phyloP scores from a whole-genome alignment of 2,113 vertebrate species.

The Embiotoca jacksoni region DNA sequence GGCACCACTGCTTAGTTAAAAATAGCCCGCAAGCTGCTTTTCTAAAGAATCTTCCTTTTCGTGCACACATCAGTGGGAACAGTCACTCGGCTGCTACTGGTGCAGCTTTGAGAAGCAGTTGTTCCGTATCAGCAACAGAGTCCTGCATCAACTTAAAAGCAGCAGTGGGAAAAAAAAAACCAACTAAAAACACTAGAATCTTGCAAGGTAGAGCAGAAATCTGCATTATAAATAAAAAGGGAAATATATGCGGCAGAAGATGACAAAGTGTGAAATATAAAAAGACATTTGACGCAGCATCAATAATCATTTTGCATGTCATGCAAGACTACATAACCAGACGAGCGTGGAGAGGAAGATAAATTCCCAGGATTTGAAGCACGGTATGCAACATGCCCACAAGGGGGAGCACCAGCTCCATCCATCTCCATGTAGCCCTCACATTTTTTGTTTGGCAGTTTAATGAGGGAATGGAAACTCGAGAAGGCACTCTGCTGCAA shows the following conservation, averaged over 20 bases:
- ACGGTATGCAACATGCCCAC: constrained; percentile 44
- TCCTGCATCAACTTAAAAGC: background rate
- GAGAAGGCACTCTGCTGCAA: constrained; percentile 48
- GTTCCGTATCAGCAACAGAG: background rate
- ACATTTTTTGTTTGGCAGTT: constrained; percentile 25
- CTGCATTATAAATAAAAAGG: background rate
- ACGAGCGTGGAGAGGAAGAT: background rate
- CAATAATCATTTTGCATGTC: background rate
- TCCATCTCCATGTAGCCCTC: background rate
- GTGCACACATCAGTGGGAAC: background rate
- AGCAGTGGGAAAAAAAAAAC: background rate
- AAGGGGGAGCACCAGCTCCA: constrained; percentile 53
- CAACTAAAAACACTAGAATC: background rate
- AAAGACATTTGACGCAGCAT: background rate
- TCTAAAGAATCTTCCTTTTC: constrained; percentile 20
- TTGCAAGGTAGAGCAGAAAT: background rate
- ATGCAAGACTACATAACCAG: background rate
- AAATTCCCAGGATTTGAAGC: background rate
- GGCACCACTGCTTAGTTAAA: constrained; percentile 15
- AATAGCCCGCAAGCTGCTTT: constrained; percentile 60
- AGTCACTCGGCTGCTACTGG: background rate
- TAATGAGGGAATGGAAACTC: constrained; percentile 63
- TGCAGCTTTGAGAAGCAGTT: background rate
- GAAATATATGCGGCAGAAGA: background rate
- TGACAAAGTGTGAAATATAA: background rate